phyloP scores from a whole-genome alignment of 2,888 invertebrate species.

The Adelognathus sp. region DNA sequence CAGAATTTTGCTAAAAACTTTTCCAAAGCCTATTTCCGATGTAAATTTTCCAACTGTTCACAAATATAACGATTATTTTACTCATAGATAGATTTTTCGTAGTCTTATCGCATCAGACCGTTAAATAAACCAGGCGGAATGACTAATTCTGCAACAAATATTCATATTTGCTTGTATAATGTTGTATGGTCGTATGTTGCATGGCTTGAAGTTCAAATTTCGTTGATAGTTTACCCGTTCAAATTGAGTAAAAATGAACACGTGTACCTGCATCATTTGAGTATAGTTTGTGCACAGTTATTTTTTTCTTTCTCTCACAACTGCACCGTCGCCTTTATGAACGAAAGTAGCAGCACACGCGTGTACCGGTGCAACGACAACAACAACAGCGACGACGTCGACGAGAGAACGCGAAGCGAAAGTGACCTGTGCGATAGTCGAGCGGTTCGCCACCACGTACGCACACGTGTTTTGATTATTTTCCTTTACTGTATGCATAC shows the following conservation, averaged over 20 bases:
- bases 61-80: no score
- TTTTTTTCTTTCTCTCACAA: conserved; percentile 1
- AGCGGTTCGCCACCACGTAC: conserved; percentile 49
- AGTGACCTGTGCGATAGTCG: conserved; percentile 54
- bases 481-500: conserved; percentile 5
- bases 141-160: no score
- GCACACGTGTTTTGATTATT: conserved; percentile 51
- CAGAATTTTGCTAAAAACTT: no score
- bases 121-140: no score
- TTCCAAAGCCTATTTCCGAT: no score
- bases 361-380: conserved; percentile 35
- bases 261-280: conserved; percentile 12
- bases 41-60: no score
- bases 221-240: neutral
- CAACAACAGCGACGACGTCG: conserved; percentile 20
- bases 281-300: neutral
- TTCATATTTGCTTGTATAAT: no score
- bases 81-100: no score
- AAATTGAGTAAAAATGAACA: neutral
- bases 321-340: conserved; percentile 69
- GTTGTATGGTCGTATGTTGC: no score
- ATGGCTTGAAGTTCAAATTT: no score
- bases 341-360: conserved; percentile 70
- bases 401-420: conserved; percentile 50
- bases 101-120: no score